Conservation (phyloP, 30 jellyfish, hydroid and myxozoan species). For the Clytia hemisphaerica region DNA sequence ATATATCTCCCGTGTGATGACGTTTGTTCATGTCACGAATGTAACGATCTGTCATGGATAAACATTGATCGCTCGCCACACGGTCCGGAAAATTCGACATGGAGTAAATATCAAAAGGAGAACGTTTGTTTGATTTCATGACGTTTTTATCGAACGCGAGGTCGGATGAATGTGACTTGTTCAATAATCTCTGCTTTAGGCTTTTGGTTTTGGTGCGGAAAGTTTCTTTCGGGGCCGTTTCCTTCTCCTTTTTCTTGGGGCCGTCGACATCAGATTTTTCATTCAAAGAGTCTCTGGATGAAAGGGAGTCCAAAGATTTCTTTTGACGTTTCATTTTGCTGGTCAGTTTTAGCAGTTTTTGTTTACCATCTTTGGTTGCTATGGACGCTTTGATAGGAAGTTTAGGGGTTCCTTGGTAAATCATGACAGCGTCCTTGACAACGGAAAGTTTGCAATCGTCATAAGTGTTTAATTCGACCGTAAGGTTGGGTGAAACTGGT, state of each 20-base stretch:
- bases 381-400: not conserved
- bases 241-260: not conserved
- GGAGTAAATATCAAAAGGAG: constrained; percentile 22
- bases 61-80: constrained; percentile 30
- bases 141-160: constrained; percentile 13
- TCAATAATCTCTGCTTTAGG: constrained; percentile 18
- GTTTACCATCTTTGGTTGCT: constrained; percentile 2
- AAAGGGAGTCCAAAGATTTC: constrained; percentile 11
- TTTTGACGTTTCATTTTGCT: constrained; percentile 8
- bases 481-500: not conserved
- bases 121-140: not conserved
- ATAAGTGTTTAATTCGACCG: constrained; percentile 44
- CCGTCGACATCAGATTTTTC: not conserved
- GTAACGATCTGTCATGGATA: constrained; percentile 19
- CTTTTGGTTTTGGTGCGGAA: constrained; percentile 1
- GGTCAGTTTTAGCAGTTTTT: not conserved
- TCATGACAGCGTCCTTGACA: constrained; percentile 51
- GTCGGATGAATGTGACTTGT: constrained; percentile 35
- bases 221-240: not conserved
- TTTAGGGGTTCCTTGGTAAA: constrained; percentile 20
- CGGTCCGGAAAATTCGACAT: constrained; percentile 35
- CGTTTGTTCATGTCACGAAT: not conserved
- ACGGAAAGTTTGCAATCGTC: constrained; percentile 75
- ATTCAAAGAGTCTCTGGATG: constrained; percentile 15
- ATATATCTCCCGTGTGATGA: not conserved